These are phyloP conservation scores for Aquatica leii DNA, from an alignment of 2,888 invertebrate species.

Conservation along the genomic window DNA sequence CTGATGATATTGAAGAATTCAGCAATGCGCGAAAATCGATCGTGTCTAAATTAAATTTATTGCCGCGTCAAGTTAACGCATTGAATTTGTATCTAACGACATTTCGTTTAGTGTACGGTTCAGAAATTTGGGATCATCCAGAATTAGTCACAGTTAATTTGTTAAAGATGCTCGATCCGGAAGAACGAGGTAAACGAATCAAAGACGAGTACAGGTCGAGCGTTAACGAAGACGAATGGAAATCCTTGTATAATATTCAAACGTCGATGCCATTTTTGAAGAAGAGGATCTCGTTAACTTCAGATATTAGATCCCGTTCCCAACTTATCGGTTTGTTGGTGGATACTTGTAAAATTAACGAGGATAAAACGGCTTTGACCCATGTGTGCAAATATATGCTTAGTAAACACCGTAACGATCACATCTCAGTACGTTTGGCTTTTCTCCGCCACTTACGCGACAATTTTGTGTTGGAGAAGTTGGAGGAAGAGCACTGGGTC, in stretches of 20 bases:
- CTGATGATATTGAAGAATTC: slow-evolving; percentile 13
- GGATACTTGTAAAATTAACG: slow-evolving; percentile 26
- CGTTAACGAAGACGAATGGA: not conserved
- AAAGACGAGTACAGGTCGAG: not conserved
- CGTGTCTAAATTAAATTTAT: not conserved
- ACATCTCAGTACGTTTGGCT: not conserved
- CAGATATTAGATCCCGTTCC: slow-evolving; percentile 5
- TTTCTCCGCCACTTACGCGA: slow-evolving; percentile 5
- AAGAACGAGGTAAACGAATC: not conserved
- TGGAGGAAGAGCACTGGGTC: slow-evolving; percentile 19
- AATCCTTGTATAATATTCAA: slow-evolving; percentile 9
- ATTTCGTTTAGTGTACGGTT: not conserved
- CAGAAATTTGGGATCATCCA: slow-evolving; percentile 12
- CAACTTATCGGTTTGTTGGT: slow-evolving; percentile 15
- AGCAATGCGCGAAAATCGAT: not conserved
- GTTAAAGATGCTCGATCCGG: slow-evolving; percentile 1
- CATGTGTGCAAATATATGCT: slow-evolving; percentile 17
- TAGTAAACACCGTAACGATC: slow-evolving; percentile 15
- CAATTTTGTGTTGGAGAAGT: slow-evolving; percentile 4
- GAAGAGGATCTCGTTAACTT: slow-evolving; percentile 12
- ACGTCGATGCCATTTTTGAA: slow-evolving; percentile 19
- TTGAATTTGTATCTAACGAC: not conserved
- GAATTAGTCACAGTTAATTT: not conserved
- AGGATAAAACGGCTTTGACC: slow-evolving; percentile 3
- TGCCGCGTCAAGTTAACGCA: slow-evolving; percentile 3